These are phyloP conservation scores for Strigamia crassipes DNA, from an alignment of 2,888 invertebrate species.

Conservation along the genomic window DNA sequence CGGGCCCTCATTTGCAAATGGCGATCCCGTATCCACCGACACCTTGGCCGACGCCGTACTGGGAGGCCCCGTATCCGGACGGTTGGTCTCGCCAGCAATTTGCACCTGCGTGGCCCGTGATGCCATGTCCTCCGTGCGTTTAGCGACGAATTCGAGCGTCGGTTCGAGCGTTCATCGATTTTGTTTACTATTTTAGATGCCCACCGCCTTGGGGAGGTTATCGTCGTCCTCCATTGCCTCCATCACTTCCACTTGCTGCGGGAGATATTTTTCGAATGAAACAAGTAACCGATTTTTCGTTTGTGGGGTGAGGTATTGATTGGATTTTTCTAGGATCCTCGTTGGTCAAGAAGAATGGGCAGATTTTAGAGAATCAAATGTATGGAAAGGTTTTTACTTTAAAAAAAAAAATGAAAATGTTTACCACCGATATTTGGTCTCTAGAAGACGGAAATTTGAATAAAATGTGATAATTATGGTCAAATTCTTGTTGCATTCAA, in stretches of 20 bases:
- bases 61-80: neutral
- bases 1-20: neutral
- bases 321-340: neutral
- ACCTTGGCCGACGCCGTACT: neutral
- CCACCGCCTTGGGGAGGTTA: neutral
- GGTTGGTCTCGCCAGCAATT: neutral
- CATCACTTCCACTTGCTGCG: neutral
- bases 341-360: conserved; percentile 10
- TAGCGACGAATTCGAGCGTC: neutral
- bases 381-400: neutral
- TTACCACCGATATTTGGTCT: neutral
- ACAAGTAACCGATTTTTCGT: neutral
- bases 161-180: neutral
- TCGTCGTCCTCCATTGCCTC: conserved; percentile 18
- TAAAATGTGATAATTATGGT: conserved; percentile 3
- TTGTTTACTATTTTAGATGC: neutral
- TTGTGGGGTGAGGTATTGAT: neutral
- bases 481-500: conserved; percentile 20
- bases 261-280: conserved; percentile 23
- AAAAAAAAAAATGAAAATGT: neutral
- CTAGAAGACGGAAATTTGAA: conserved; percentile 10
- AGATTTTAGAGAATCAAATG: neutral
- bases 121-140: neutral
- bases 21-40: neutral
- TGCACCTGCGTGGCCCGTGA: neutral